phyloP scores from a whole-genome alignment of 2,797 vertebrate genomes.

The Allobates femoralis region DNA sequence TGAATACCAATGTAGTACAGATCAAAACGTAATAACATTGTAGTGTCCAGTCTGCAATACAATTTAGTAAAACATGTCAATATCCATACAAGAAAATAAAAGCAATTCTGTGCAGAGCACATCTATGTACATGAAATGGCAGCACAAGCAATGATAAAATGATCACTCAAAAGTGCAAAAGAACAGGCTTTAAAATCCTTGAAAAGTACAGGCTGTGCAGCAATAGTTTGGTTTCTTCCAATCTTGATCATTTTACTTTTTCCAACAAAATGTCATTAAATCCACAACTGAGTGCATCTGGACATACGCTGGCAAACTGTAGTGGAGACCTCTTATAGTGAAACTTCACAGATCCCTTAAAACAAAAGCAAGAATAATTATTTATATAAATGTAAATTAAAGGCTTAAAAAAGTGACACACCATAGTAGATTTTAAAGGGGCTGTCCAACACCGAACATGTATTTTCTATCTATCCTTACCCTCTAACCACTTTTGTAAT shows the following conservation, averaged over 20 bases:
- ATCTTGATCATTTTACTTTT: slow-evolving; percentile 66
- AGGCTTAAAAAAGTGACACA: neutral
- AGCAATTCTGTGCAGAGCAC: no score
- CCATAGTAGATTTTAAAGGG: no score
- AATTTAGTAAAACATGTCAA: no score
- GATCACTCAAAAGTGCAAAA: neutral
- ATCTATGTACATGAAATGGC: no score
- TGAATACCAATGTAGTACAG: no score
- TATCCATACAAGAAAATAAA: no score
- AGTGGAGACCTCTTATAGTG: slow-evolving; percentile 90
- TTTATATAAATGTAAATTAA: neutral
- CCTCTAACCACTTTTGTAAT: no score
- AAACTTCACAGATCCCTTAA: slow-evolving; percentile 88
- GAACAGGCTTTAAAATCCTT: neutral
- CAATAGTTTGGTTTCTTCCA: neutral
- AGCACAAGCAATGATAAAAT: neutral
- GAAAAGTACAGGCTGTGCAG: neutral
- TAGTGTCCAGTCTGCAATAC: no score
- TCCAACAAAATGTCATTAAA: slow-evolving; percentile 95
- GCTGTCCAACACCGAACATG: no score
- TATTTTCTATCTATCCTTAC: no score
- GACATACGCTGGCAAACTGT: slow-evolving; percentile 85
- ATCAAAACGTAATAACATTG: no score
- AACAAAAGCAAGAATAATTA: neutral
- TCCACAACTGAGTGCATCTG: slow-evolving; percentile 75